A percentile compares a stretch with the other conserved stretches of the same genome.
These are phyloP conservation scores for Drosophila subsilvestris DNA, from an alignment of 2,888 invertebrate genomes.

Conservation along the genomic window DNA sequence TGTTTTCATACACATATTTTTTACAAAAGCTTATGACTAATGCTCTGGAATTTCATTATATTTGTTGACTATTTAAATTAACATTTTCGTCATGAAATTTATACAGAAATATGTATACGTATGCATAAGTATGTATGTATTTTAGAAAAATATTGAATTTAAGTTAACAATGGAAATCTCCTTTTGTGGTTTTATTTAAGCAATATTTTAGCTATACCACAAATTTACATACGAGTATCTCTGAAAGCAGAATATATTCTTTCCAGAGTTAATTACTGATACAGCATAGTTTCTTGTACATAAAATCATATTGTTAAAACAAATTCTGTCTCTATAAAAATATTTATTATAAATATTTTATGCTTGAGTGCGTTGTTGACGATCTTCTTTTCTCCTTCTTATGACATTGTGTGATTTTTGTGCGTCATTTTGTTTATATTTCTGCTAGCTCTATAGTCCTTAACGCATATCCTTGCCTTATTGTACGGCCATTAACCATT, in stretches of 20 bases:
- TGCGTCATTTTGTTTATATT: background rate
- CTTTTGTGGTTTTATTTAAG: background rate
- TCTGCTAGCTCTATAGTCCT: background rate
- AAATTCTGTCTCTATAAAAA: no score
- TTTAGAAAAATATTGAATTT: background rate
- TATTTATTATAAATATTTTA: no score
- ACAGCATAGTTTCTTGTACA: no score
- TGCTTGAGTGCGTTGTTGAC: no score
- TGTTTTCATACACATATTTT: background rate
- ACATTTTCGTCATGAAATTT: background rate
- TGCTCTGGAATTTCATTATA: background rate
- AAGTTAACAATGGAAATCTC: background rate
- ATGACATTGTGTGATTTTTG: background rate
- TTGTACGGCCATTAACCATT: slow-evolving; percentile 41
- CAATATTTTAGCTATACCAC: no score
- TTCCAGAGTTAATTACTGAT: no score
- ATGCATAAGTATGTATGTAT: no score
- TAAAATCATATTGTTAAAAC: no score
- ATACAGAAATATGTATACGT: background rate
- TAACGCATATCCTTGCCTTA: slow-evolving; percentile 13
- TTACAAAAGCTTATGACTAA: background rate
- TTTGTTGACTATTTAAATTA: background rate
- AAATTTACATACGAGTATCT: no score
- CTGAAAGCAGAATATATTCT: no score
- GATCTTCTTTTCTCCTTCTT: background rate